A percentile compares a stretch with the other conserved stretches of the same genome.
Conservation (phyloP, 2,888 invertebrate genomes). For the Tetranychus truncatus region DNA sequence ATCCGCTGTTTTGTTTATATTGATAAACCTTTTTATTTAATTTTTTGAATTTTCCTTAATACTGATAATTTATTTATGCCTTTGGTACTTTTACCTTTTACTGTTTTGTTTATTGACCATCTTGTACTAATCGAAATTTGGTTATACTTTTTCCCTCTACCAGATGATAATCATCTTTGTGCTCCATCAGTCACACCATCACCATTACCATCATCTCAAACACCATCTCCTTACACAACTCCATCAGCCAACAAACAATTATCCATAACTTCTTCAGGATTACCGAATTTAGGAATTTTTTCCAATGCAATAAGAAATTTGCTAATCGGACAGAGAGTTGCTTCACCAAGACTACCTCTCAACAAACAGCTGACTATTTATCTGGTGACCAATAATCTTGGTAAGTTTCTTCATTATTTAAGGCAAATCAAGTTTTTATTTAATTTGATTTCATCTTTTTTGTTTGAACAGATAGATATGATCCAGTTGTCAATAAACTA, state of each 20-base stretch:
- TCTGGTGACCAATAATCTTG: slow-evolving; percentile 42
- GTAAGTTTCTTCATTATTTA: not conserved
- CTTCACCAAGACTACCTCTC: slow-evolving; percentile 16
- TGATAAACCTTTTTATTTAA: not conserved
- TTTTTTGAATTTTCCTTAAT: not conserved
- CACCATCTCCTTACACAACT: slow-evolving; percentile 13
- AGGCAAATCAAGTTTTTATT: not conserved
- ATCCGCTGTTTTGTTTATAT: not conserved
- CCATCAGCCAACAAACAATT: slow-evolving; percentile 13
- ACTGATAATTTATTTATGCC: not conserved
- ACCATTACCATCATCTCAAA: slow-evolving; percentile 14
- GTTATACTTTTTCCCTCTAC: not conserved
- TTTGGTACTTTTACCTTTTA: not conserved
- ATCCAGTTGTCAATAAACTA: not conserved
- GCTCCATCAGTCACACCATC: slow-evolving; percentile 13
- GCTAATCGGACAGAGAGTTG: slow-evolving; percentile 38
- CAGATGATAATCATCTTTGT: not conserved
- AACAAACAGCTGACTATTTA: slow-evolving; percentile 52
- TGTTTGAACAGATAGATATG: not conserved
- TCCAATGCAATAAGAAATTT: slow-evolving; percentile 39
- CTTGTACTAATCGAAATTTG: not conserved
- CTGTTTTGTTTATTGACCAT: not conserved
- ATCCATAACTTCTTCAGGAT: slow-evolving; percentile 5
- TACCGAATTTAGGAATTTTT: slow-evolving; percentile 32
- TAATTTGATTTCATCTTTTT: not conserved